A percentile compares a stretch with the other conserved stretches of the same genome.
These are phyloP conservation scores for Lycophotia porphyrea DNA, from an alignment of 2,888 invertebrate species.

Conservation along the genomic window DNA sequence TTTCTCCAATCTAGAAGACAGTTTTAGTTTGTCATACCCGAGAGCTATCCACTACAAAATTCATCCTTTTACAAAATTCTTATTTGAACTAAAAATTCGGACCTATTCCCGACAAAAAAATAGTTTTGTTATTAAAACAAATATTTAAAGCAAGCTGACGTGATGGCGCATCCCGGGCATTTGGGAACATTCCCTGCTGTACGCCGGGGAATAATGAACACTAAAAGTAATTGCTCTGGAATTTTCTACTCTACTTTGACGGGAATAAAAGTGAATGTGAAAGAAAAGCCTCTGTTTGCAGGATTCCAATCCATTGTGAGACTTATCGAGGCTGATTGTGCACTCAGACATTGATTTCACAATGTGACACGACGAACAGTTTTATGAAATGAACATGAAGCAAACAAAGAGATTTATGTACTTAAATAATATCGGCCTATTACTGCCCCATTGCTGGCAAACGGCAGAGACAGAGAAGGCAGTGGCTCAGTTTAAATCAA, in stretches of 20 bases:
- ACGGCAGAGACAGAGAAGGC: background rate
- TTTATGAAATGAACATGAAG: background rate
- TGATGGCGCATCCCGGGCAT: conserved; percentile 45
- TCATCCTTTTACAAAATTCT: conserved; percentile 16
- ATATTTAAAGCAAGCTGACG: conserved; percentile 61
- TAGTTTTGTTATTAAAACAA: conserved; percentile 59
- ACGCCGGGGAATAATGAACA: conserved; percentile 52
- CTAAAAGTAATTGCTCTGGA: conserved; percentile 39
- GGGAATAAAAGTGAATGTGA: conserved; percentile 31
- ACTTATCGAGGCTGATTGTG: conserved; percentile 44
- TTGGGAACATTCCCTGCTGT: conserved; percentile 38
- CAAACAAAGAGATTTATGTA: background rate
- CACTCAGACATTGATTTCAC: conserved; percentile 34
- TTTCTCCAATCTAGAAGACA: background rate
- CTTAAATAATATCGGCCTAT: background rate
- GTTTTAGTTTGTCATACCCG: conserved; percentile 8
- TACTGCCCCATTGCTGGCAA: background rate
- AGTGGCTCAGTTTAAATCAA: background rate
- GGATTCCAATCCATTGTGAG: conserved; percentile 19
- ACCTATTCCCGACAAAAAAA: conserved; percentile 28
- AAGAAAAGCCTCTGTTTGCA: conserved; percentile 17
- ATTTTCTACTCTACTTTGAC: conserved; percentile 37
- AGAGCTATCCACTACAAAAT: background rate
- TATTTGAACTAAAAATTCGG: conserved; percentile 39
- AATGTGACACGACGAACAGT: background rate